These are phyloP conservation scores for Portunus trituberculatus DNA, from an alignment of 1,140 invertebrate species.

Conservation along the genomic window DNA sequence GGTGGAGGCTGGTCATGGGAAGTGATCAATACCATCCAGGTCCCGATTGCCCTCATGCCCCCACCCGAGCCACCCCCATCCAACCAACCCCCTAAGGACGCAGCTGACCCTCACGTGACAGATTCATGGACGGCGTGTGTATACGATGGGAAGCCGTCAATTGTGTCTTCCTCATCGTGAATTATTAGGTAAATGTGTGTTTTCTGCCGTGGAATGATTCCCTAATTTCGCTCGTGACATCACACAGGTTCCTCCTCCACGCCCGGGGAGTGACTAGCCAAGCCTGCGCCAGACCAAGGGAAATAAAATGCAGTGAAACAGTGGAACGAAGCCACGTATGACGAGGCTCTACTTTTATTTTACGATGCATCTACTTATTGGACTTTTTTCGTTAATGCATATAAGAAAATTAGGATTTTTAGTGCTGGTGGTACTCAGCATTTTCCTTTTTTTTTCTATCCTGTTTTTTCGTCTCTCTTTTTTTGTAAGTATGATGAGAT, in stretches of 20 bases:
- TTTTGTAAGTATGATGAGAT: too few species aligned
- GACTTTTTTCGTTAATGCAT: too few species aligned
- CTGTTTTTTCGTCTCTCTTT: too few species aligned
- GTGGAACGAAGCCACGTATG: too few species aligned
- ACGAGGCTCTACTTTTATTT: too few species aligned
- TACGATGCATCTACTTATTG: too few species aligned
- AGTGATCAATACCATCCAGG: not conserved
- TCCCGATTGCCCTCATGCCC: not conserved
- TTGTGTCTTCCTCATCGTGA: conserved; percentile 1
- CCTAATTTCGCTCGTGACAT: not conserved
- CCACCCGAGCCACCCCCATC: not conserved
- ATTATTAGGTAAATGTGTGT: conserved; percentile 9
- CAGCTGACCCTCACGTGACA: conserved; percentile 18
- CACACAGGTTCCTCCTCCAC: not conserved
- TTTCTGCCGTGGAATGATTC: not conserved
- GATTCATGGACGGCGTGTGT: not conserved
- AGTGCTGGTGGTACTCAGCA: too few species aligned
- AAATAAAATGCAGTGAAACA: too few species aligned
- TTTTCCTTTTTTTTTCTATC: too few species aligned
- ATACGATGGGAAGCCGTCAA: conserved; percentile 8
- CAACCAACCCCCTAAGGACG: not conserved
- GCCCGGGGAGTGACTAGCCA: too few species aligned
- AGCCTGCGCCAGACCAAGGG: too few species aligned
- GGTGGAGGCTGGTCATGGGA: not conserved
- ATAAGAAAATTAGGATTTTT: too few species aligned